Percentiles rank a stretch among this genome's conserved stretches.
Conservation (phyloP, 2,797 vertebrate species). For the Graptemys geographica region DNA sequence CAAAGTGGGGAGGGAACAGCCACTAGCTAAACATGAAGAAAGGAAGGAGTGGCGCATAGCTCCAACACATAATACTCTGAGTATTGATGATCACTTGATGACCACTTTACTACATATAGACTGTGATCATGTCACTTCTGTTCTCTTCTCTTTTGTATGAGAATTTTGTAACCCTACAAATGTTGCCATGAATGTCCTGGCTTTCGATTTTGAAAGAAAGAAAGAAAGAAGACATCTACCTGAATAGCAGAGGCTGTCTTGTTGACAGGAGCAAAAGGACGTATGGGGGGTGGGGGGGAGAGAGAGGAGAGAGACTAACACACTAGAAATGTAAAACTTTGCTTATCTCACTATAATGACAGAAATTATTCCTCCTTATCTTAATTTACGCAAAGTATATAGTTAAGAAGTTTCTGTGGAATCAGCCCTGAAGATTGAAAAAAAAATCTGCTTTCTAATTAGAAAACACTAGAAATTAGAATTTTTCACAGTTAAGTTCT, state of each 20-base stretch:
- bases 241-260: rapidly evolving
- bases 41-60: background rate
- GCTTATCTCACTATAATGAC: background rate
- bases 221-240: background rate
- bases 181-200: rapidly evolving
- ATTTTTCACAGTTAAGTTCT: background rate
- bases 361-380: background rate
- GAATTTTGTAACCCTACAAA: background rate
- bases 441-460: background rate
- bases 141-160: background rate
- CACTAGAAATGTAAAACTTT: background rate
- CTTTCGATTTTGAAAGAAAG: background rate
- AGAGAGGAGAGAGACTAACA: background rate
- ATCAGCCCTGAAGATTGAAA: background rate
- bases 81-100: background rate
- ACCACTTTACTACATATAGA: background rate
- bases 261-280: background rate
- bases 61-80: background rate
- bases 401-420: background rate
- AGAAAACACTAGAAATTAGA: background rate
- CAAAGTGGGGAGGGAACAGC: background rate
- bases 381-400: background rate
- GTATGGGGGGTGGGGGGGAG: no score
- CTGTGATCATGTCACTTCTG: background rate
- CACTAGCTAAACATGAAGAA: background rate